These are phyloP conservation scores for Glaucomys volans DNA, from an alignment of 2,113 vertebrate species.

Conservation along the genomic window DNA sequence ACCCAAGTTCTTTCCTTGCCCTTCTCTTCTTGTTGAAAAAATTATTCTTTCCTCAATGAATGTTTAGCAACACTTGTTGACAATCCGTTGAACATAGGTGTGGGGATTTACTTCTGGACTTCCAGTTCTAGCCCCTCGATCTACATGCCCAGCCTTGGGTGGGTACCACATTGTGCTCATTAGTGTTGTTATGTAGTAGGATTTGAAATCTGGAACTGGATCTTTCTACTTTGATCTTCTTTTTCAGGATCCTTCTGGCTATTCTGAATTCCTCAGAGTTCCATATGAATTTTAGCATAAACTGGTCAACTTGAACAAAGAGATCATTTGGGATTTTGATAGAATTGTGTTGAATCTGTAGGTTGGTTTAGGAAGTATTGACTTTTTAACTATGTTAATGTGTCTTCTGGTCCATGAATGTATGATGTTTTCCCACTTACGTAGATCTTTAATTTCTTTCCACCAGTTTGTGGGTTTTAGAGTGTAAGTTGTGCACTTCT, in stretches of 20 bases:
- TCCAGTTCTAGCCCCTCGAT: background rate
- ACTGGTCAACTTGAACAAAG: background rate
- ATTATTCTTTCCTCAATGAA: background rate
- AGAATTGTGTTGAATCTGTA: background rate
- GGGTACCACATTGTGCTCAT: background rate
- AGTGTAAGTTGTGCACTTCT: background rate
- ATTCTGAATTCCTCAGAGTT: background rate
- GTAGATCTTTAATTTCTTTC: slow-evolving; percentile 22
- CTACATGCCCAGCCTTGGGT: background rate
- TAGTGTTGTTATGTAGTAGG: background rate
- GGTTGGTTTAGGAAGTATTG: background rate
- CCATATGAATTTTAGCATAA: background rate
- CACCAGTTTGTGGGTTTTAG: background rate
- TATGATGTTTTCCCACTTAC: background rate
- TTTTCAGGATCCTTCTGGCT: background rate
- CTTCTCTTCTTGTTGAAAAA: background rate
- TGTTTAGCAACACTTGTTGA: background rate
- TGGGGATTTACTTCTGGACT: background rate
- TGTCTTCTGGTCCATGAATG: background rate
- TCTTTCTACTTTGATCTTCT: background rate
- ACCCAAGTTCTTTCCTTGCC: background rate
- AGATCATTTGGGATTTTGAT: background rate
- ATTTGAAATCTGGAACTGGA: background rate
- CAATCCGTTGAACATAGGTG: background rate
- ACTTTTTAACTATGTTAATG: background rate